Conservation (phyloP, 2,888 invertebrate genomes). For the Lamellibrachia columna region DNA sequence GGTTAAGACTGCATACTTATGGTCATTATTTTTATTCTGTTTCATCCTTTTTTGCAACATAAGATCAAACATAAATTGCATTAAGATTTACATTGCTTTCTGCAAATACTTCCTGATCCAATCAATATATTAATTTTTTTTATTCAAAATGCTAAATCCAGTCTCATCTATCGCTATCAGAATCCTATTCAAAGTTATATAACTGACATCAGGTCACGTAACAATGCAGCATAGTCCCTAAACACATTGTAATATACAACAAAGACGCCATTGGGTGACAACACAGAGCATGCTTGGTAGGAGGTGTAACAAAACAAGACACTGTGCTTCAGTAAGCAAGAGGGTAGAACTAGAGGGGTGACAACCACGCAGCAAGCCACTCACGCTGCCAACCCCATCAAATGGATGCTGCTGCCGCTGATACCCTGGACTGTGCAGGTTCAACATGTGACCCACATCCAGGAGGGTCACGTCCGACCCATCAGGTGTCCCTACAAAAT, state of each 20-base stretch:
- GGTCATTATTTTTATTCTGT: too few species aligned
- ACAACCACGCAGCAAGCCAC: not conserved
- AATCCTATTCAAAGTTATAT: not conserved
- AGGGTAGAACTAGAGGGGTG: not conserved
- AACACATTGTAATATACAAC: not conserved
- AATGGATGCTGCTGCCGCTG: not conserved
- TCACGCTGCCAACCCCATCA: not conserved
- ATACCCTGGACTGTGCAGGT: not conserved
- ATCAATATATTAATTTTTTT: too few species aligned
- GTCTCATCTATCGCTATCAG: not conserved
- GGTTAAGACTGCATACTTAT: too few species aligned
- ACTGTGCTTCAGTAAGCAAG: not conserved
- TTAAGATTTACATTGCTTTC: too few species aligned
- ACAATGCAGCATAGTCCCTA: not conserved
- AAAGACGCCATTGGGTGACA: not conserved
- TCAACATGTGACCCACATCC: constrained; percentile 16
- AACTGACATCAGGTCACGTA: not conserved
- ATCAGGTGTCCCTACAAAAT: not conserved
- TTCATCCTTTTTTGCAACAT: too few species aligned
- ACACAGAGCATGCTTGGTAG: not conserved
- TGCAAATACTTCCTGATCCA: too few species aligned
- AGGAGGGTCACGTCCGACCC: constrained; percentile 6
- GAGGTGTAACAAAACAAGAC: not conserved
- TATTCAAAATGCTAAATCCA: not conserved
- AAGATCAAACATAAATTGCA: too few species aligned